phyloP scores from a whole-genome alignment of 2,888 invertebrate genomes.

The Athalia cordata region DNA sequence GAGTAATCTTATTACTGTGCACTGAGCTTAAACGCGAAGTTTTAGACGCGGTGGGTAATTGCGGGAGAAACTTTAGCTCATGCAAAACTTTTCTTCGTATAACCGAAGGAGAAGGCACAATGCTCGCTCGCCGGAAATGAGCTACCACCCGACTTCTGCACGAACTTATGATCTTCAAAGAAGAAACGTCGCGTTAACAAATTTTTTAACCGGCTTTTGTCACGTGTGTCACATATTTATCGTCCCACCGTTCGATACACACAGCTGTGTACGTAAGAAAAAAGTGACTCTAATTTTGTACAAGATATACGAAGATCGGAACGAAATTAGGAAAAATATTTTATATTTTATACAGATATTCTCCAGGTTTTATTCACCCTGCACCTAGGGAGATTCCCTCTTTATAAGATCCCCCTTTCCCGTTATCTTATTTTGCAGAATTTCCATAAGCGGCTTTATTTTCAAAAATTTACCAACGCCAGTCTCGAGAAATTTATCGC shows the following conservation, averaged over 20 bases:
- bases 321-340: no score
- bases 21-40: constrained; percentile 53
- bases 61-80: constrained; percentile 54
- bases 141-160: constrained; percentile 52
- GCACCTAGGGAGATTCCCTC: not conserved
- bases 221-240: not conserved
- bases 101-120: constrained; percentile 52
- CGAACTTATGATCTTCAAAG: constrained; percentile 50
- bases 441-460: constrained; percentile 39
- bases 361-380: not conserved
- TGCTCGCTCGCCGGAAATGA: constrained; percentile 56
- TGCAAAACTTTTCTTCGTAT: constrained; percentile 57
- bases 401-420: constrained; percentile 18
- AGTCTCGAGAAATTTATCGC: constrained; percentile 36
- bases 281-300: no score
- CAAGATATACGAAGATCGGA: no score
- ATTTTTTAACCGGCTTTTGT: constrained; percentile 25
- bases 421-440: constrained; percentile 21
- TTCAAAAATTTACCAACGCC: constrained; percentile 18
- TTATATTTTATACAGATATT: not conserved
- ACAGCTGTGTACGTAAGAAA: no score
- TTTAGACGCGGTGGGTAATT: constrained; percentile 33
- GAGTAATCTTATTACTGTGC: constrained; percentile 52
- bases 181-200: constrained; percentile 26
- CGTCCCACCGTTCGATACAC: no score